A percentile compares a stretch with the other conserved stretches of the same genome.
These are phyloP conservation scores for Chrosomus eos DNA, from an alignment of 2,797 vertebrate genomes.

Conservation along the genomic window DNA sequence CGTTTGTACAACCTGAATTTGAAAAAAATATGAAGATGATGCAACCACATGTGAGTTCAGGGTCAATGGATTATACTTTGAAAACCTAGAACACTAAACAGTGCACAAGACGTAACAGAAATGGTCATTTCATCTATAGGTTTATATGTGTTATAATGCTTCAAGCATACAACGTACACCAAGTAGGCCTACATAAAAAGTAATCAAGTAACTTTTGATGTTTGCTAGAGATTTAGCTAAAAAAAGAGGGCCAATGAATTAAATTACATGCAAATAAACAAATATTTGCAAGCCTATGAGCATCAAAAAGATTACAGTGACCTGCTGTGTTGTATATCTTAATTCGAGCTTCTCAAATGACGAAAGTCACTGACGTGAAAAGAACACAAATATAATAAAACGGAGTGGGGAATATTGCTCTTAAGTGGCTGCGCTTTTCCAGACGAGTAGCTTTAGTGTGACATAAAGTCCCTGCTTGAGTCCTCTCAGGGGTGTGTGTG, in stretches of 20 bases:
- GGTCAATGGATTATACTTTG: not conserved
- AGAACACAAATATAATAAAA: conserved; percentile 43
- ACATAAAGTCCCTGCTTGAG: conserved; percentile 68
- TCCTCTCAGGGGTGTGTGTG: conserved; percentile 46
- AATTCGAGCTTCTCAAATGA: conserved; percentile 32
- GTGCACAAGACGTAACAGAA: not conserved
- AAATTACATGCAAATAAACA: conserved; percentile 17
- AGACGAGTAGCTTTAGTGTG: conserved; percentile 50
- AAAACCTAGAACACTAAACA: not conserved
- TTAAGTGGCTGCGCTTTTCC: conserved; percentile 44
- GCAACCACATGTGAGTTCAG: not conserved
- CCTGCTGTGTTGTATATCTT: conserved; percentile 12
- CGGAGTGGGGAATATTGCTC: conserved; percentile 49
- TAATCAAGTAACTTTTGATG: not conserved
- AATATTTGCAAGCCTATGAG: not conserved
- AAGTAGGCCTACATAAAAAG: not conserved
- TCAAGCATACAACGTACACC: not conserved
- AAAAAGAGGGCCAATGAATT: not conserved
- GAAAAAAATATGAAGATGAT: not conserved
- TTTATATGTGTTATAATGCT: not conserved
- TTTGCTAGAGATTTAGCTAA: not conserved
- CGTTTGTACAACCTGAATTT: not conserved
- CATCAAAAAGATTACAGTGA: not conserved
- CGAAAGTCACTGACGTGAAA: conserved; percentile 19
- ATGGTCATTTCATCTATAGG: not conserved